These are phyloP conservation scores for Natrix natrix DNA, from an alignment of 2,797 vertebrate genomes.

Conservation along the genomic window DNA sequence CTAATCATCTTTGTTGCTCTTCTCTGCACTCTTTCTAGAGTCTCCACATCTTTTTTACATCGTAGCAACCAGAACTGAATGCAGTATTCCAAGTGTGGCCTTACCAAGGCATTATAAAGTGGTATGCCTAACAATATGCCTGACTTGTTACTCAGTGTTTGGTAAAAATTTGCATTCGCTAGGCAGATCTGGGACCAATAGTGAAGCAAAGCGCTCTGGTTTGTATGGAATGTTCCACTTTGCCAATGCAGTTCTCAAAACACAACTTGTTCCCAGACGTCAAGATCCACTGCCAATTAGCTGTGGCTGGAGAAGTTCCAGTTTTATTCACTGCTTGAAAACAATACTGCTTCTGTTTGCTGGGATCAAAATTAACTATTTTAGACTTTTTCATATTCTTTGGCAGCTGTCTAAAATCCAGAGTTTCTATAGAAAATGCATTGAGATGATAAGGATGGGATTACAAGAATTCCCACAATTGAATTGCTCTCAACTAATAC, in stretches of 20 bases:
- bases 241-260: not conserved
- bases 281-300: not conserved
- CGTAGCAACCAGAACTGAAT: too few species aligned
- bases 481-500: not conserved
- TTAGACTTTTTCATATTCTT: not conserved
- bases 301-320: not conserved
- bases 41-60: too few species aligned
- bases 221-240: not conserved
- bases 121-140: too few species aligned
- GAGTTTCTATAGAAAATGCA: not conserved
- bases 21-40: too few species aligned
- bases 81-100: too few species aligned
- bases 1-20: too few species aligned
- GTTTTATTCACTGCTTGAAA: not conserved
- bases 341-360: not conserved
- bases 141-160: not conserved
- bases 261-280: not conserved
- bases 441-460: not conserved
- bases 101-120: too few species aligned
- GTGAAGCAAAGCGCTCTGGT: not conserved
- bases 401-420: not conserved
- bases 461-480: not conserved
- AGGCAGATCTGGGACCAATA: not conserved
- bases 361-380: not conserved
- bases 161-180: not conserved